Evolutionary conservation across 2,113 vertebrate genomes (phyloP).

Genomic region (Pomatostomus ruficeps): DNA sequence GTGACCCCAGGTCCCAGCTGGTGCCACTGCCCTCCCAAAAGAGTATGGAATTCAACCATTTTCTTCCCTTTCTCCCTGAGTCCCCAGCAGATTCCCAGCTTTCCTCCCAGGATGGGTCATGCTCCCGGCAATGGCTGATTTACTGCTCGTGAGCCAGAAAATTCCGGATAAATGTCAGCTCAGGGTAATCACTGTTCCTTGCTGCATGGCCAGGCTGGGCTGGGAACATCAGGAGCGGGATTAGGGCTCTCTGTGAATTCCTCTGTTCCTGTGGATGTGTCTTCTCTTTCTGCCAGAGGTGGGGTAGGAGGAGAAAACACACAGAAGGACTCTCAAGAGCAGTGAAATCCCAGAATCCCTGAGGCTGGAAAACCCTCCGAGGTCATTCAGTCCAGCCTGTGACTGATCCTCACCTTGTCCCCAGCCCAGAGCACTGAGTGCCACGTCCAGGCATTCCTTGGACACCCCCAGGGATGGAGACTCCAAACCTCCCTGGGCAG

Average conservation of each 20-base stretch:
- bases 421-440: not conserved
- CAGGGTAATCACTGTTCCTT: not conserved
- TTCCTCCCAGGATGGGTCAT: not conserved
- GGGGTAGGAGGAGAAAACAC: not conserved
- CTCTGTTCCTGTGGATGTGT: not conserved
- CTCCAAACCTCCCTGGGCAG: not conserved
- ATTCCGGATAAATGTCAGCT: not conserved
- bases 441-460: accelerated
- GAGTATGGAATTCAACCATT: not conserved
- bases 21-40: not conserved
- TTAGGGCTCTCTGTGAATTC: not conserved
- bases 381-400: not conserved
- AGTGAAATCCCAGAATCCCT: not conserved
- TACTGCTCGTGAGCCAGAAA: not conserved
- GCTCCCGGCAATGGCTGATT: not conserved
- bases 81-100: not conserved
- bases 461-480: not conserved
- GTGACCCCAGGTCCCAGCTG: not conserved
- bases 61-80: not conserved
- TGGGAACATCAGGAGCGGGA: not conserved
- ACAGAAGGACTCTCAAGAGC: not conserved
- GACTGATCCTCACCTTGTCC: not conserved
- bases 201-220: not conserved
- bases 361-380: not conserved
- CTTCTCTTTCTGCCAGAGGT: not conserved